Base-by-base conservation (phyloP, 2,113 vertebrate species). In the Eleginops maclovinus region DNA sequence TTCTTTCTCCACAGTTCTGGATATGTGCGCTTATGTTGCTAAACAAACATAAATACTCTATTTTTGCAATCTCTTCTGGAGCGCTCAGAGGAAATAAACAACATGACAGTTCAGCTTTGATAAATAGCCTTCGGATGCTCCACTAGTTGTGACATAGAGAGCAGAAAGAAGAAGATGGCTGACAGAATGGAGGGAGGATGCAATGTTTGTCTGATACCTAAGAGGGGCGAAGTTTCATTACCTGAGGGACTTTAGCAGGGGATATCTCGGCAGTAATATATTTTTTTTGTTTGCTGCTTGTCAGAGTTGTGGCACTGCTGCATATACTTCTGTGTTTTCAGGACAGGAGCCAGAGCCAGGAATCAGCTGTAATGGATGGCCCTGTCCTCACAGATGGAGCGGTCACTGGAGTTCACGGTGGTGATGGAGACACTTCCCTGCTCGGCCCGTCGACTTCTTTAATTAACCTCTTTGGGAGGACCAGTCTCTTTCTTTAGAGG, bases 381-480 rank as follows among this genome's bases (percentile, higher is more conserved):
- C 83, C 85, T 31, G 69, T 86, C 76, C 46, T 50, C 65, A 75
- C 77, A 84, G 87, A 88, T 78, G 74, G 75, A 67, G 75, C 75
- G 87, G 87, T 91, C 88, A 72, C 66, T 8, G 0, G 28, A 79
- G 87, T 80, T 85, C 62, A 60, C 68, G 4, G 40, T 11, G 11
- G 85, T 82, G 88, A 91, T 90, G 84, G 84, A 88, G 74, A 86
- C 74, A 83, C 84, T 87, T 90, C 85, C 79, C 82, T 65, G 59
- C 70, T 75, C 72, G n/a, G 75, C 77, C 59, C 54, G 43, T 11
- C 44, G 75, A 82, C 84, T 85, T 80, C 72, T 89, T 90, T 91
- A 92, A 92, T 91, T 88, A 92, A 91, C 90, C 90, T 91, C 88
- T 81, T 64, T 80, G 84, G 88, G 89, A 90, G 84, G 67, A 68